Conservation (phyloP, 1,140 invertebrate species). For the Heterodera carotae region DNA sequence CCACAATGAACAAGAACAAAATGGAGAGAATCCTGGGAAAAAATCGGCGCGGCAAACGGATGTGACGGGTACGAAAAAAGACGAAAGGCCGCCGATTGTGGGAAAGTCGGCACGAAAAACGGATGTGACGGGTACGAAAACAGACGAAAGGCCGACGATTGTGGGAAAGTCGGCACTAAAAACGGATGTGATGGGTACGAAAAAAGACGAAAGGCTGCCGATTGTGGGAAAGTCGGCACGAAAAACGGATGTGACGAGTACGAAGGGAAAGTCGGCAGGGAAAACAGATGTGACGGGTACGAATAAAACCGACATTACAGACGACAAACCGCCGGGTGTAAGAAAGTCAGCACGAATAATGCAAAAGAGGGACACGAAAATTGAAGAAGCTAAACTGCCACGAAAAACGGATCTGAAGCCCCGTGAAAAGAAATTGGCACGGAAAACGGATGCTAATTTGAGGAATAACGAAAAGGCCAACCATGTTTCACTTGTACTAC, state of each 20-base stretch:
- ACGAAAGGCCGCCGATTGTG: too few relatives aligned
- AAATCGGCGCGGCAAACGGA: background rate
- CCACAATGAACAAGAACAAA: too few relatives aligned
- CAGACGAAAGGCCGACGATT: background rate
- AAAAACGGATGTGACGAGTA: background rate
- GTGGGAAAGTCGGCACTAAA: background rate
- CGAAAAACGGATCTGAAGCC: too few relatives aligned
- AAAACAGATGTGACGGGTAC: background rate
- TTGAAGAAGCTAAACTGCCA: background rate
- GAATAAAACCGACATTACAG: too few relatives aligned
- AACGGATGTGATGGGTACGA: background rate
- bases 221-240: background rate
- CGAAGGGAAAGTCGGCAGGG: background rate
- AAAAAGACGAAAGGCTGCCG: too few relatives aligned
- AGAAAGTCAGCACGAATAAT: background rate
- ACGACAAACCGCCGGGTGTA: too few relatives aligned
- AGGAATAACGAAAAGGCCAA: background rate
- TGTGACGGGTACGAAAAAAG: background rate
- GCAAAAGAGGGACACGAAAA: background rate
- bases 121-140: background rate
- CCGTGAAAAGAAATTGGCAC: background rate
- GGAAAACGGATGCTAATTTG: background rate
- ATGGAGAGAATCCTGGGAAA: too few relatives aligned
- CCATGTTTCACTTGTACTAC: too few relatives aligned
- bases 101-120: background rate